Evolutionary conservation across 2,888 invertebrate genomes (phyloP), one percentile per base, ranked within the genome.

Genomic region (Aproaerema taeniolella): DNA sequence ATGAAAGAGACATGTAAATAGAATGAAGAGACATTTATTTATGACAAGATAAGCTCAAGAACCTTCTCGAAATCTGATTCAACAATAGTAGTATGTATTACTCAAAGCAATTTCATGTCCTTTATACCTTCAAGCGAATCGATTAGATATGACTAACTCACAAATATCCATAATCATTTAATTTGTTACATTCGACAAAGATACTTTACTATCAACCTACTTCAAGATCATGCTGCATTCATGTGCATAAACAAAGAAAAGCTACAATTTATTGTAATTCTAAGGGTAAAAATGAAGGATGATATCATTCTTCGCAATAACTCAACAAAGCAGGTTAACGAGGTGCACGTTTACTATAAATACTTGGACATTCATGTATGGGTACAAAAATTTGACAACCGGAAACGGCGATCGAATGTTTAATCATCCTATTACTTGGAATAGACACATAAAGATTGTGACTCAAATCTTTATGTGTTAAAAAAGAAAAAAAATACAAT

Each of bases 241-340:
- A n/a, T n/a, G n/a, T n/a, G n/a, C n/a, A 33, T 45, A 43, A 52
- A 55, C 53, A 56, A 59, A 55, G 52, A 43, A 48, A 49, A 46
- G 46, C 52, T 46, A 45, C 52, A 41, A 46, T 46, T 47, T 47
- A 55, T 52, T 54, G 55, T 54, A 49, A 55, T 54, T 55, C 51
- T 53, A 55, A 48, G 53, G 35, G 55, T 55, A 54, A 57, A 67
- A 67, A 66, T 64, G 58, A 66, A 53, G 52, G 68, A 68, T 71
- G 69, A 71, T 62, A 66, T 72, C 70, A 72, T 54, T 55, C 54
- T 25, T 68, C 67, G 67, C 65, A 70, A 51, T 66, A 70, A 67
- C 62, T 69, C 65, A 70, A 66, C 53, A 50, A 60, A 56, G 47
- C 49, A 49, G 56, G 55, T 58, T 55, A 58, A 65, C 59, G 56